Base-by-base conservation (phyloP, 53 echinoderm and acorn worm genomes). In the Henricia sp. region DNA sequence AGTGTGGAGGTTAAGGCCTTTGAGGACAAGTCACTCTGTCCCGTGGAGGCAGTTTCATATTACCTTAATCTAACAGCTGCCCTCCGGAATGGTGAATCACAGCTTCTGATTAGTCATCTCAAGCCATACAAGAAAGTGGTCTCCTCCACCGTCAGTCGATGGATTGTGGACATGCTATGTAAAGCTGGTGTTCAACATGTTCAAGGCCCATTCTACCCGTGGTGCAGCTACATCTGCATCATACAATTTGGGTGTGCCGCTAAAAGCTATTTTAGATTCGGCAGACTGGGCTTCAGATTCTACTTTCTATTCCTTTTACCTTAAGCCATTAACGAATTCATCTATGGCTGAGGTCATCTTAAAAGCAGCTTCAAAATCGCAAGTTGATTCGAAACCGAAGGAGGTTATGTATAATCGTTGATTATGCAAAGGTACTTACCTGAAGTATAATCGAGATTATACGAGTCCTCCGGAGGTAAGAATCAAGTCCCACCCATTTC, bases 151-250 rank as follows among this genome's bases (percentile, higher is more conserved):
- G 71, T 83, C 19, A 82, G 80, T 37, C 69, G 86, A 16, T 86
- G 86, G 75, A 75, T 86, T 42, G 59, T 65, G 12, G 28, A 33
- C 8, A 25, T 74, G 24, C 52, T 74, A 37, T 48, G 41, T 29
- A 20, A 26, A 8, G 74, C 74, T 50, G 86, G 86, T 25, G 65
- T 86, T 74, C 3, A 20, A 32, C 3, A 74, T 63, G 34, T 87
- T 77, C 57, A 77, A 87, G 55, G 78, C 87, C 21, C 77, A 87
- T 63, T 76, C 77, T 41, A 76, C 68, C 2, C 62, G 78, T 60
- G 76, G 87, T 11, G 87, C 78, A 53, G 76, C 69, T 9, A 70
- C 77, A 25, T 90, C 83, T 24, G 70, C 54, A 42, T 86, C 85
- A 57, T 48, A 41, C 41, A 83, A 28, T 33, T 37, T 83, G 9